A percentile compares a stretch with the other conserved stretches of the same genome.
Conservation (phyloP, 2,113 vertebrate genomes). For the Callionymus lyra region DNA sequence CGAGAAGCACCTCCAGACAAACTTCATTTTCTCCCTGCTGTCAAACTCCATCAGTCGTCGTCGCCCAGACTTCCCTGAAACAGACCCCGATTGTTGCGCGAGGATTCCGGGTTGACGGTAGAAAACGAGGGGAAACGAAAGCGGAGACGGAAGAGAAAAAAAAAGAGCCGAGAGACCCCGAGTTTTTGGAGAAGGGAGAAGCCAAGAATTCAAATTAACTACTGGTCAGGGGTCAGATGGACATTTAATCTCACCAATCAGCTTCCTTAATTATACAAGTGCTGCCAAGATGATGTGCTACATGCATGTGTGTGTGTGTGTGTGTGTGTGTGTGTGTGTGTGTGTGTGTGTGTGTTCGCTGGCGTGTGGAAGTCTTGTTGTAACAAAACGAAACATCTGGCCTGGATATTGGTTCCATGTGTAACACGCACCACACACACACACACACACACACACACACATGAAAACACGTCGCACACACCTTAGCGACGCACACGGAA, state of each 20-base stretch:
- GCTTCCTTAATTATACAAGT: constrained; percentile 66
- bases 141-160: constrained; percentile 13
- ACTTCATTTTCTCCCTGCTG: constrained; percentile 28
- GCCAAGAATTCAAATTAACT: constrained; percentile 56
- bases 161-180: constrained; percentile 13
- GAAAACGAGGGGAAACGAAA: constrained; percentile 15
- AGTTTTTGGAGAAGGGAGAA: constrained; percentile 24
- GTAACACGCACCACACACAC: constrained; percentile 23
- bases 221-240: constrained; percentile 67
- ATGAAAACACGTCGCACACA: constrained; percentile 27
- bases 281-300: constrained; percentile 48
- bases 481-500: constrained; percentile 32
- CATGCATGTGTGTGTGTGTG: constrained; percentile 23
- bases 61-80: no score
- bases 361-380: constrained; percentile 65
- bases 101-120: constrained; percentile 21
- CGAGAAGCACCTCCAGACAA: constrained; percentile 25
- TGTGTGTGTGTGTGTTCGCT: constrained; percentile 23
- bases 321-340: constrained; percentile 22
- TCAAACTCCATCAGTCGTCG: constrained; percentile 35
- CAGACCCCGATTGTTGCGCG: constrained; percentile 38
- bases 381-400: constrained; percentile 66
- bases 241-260: constrained; percentile 70
- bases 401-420: constrained; percentile 62
- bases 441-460: constrained; percentile 4